A percentile compares a stretch with the other conserved stretches of the same genome.
phyloP scores from a whole-genome alignment of 2,888 invertebrate genomes.

The Orthosia gracilis region DNA sequence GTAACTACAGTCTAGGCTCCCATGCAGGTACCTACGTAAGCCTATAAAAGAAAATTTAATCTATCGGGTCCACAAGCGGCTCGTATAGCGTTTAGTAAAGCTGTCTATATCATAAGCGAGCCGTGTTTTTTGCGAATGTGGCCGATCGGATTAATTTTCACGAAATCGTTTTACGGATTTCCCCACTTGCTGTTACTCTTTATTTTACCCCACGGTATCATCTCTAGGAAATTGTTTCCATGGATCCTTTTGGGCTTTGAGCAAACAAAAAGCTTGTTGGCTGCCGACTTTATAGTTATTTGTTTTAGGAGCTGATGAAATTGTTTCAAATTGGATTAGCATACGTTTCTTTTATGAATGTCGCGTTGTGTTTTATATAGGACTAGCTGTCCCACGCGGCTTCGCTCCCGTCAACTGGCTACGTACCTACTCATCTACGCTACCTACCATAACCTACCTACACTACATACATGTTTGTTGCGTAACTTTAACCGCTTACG shows the following conservation, averaged over 20 bases:
- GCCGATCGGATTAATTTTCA: slow-evolving; percentile 87
- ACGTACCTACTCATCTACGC: too few species aligned
- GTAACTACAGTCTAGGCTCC: slow-evolving; percentile 29
- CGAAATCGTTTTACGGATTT: slow-evolving; percentile 87
- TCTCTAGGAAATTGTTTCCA: slow-evolving; percentile 87
- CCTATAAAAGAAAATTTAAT: slow-evolving; percentile 59
- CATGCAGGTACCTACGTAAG: slow-evolving; percentile 27
- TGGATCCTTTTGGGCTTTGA: slow-evolving; percentile 80
- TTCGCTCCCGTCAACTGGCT: too few species aligned
- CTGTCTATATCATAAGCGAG: slow-evolving; percentile 61
- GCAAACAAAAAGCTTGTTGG: slow-evolving; percentile 76
- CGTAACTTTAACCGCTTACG: too few species aligned
- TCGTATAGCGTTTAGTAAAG: slow-evolving; percentile 57
- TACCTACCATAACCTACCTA: too few species aligned
- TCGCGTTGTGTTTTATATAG: slow-evolving; percentile 11
- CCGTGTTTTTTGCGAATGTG: slow-evolving; percentile 70
- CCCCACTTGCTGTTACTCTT: slow-evolving; percentile 86
- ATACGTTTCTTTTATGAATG: slow-evolving; percentile 35
- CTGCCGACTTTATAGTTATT: slow-evolving; percentile 64
- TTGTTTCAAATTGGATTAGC: slow-evolving; percentile 59
- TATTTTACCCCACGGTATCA: slow-evolving; percentile 88
- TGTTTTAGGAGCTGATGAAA: slow-evolving; percentile 57
- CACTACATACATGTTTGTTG: too few species aligned
- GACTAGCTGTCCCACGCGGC: too few species aligned
- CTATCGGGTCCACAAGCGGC: slow-evolving; percentile 50